Evolutionary conservation across 2,797 vertebrate genomes (phyloP).

Genomic region (Muscicapa comitata): DNA sequence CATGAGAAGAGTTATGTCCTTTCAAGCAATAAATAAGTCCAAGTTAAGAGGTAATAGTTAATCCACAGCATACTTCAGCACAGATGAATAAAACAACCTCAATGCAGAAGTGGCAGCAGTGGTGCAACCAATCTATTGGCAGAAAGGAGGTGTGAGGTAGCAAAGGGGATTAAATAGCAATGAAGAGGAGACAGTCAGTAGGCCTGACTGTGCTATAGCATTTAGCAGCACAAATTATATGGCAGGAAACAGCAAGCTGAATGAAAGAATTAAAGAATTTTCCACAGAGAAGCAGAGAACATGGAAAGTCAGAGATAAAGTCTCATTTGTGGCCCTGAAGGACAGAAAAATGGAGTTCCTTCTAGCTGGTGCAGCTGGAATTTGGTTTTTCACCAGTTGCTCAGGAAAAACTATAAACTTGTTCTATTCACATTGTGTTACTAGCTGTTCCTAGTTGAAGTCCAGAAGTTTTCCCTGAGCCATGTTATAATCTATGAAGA

Average conservation of each 20-base stretch:
- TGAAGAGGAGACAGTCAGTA: neutral
- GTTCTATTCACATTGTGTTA: neutral
- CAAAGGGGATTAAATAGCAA: neutral
- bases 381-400: neutral
- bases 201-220: neutral
- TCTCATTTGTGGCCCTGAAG: neutral
- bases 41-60: neutral
- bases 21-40: neutral
- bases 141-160: neutral
- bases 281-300: neutral
- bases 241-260: neutral
- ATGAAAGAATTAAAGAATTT: neutral
- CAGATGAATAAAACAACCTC: neutral
- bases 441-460: neutral
- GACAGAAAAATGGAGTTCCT: neutral
- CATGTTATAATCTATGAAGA: neutral
- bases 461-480: neutral
- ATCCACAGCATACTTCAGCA: neutral
- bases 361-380: neutral
- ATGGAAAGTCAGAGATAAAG: neutral
- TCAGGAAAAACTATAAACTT: neutral
- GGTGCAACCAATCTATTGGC: neutral
- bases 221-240: neutral
- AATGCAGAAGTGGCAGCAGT: neutral
- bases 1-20: neutral